phyloP scores from a whole-genome alignment of 2,113 vertebrate species.

The Arvicanthis niloticus region DNA sequence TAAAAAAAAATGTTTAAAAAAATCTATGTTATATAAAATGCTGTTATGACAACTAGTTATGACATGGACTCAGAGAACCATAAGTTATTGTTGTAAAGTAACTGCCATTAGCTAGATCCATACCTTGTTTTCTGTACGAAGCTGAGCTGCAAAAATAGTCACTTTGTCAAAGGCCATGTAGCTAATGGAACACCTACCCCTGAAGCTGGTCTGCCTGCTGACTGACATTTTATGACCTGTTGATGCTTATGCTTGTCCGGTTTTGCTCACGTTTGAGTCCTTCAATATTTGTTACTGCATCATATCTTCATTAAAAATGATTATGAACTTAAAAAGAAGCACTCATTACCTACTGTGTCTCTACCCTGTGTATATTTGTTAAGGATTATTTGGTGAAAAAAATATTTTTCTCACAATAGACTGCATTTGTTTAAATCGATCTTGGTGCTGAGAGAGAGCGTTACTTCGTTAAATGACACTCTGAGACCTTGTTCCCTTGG shows the following conservation, averaged over 20 bases:
- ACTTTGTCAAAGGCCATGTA: neutral
- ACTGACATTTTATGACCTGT: neutral
- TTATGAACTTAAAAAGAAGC: neutral
- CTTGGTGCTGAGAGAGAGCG: slow-evolving; percentile 66
- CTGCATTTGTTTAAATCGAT: slow-evolving; percentile 37
- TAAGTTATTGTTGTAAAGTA: neutral
- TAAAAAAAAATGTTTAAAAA: slow-evolving; percentile 41
- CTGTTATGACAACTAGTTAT: neutral
- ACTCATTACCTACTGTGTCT: neutral
- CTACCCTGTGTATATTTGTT: neutral
- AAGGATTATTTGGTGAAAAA: slow-evolving; percentile 16
- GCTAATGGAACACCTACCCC: neutral
- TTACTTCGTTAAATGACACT: slow-evolving; percentile 21
- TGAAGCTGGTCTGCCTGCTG: neutral
- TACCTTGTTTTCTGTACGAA: slow-evolving; percentile 37
- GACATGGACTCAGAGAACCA: neutral
- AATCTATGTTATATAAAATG: slow-evolving; percentile 10
- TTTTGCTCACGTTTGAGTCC: neutral
- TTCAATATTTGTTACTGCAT: slow-evolving; percentile 3
- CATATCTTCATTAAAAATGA: neutral
- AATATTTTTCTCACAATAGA: neutral
- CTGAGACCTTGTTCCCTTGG: slow-evolving; percentile 54
- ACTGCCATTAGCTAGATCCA: neutral
- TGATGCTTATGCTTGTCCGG: neutral
- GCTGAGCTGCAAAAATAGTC: neutral